phyloP scores from a whole-genome alignment of 37 sponge, comb jelly and placozoan genomes.

The Chondrilla cf. caribensis region DNA sequence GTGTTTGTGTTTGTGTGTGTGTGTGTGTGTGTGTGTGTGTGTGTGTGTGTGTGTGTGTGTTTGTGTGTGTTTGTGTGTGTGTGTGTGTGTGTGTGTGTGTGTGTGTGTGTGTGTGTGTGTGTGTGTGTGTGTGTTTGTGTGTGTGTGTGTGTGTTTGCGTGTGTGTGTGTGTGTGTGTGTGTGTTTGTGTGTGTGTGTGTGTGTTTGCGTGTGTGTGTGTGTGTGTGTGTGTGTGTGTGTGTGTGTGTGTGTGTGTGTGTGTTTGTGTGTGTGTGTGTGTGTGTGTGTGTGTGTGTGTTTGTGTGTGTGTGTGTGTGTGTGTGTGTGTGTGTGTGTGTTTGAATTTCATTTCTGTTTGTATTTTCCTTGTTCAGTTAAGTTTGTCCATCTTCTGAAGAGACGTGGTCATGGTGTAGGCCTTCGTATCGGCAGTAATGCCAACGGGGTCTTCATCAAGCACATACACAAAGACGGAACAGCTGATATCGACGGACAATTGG shows the following conservation, averaged over 20 bases:
- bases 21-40: neutral
- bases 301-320: no score
- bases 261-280: no score
- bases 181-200: no score
- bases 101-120: neutral
- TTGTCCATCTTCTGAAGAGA: conserved; percentile 5
- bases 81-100: neutral
- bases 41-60: neutral
- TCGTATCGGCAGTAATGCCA: neutral
- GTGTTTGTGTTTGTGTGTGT: neutral
- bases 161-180: no score
- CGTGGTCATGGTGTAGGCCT: conserved; percentile 5
- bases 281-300: no score
- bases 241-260: no score
- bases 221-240: no score
- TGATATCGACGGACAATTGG: conserved; percentile 8
- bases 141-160: neutral
- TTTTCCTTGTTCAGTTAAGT: neutral
- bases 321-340: no score
- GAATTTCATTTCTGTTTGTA: no score
- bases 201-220: no score
- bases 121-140: neutral
- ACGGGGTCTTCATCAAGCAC: conserved; percentile 4
- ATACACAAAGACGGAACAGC: neutral
- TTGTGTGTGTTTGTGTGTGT: neutral